Conservation (phyloP, 2,797 vertebrate genomes). For the Urosaurus nigricauda region DNA sequence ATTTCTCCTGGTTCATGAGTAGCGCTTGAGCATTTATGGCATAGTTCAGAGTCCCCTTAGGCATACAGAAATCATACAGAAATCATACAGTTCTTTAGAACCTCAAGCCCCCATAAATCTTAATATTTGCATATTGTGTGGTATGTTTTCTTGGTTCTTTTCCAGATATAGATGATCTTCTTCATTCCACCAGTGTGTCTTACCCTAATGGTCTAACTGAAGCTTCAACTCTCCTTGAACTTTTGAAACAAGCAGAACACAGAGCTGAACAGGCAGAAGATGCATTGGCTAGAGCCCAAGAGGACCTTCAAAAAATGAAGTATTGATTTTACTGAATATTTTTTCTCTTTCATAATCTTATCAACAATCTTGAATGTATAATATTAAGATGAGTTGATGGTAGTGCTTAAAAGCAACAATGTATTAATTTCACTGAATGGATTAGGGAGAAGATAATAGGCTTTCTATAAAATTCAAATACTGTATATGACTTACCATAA, state of each 20-base stretch:
- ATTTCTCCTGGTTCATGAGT: neutral
- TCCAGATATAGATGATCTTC: constrained; percentile 91
- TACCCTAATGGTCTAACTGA: constrained; percentile 59
- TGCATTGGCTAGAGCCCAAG: constrained; percentile 84
- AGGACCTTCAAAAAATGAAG: constrained; percentile 93
- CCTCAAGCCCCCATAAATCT: neutral
- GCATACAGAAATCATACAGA: neutral
- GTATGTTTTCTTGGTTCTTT: neutral
- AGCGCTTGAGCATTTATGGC: neutral
- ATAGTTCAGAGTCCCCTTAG: neutral
- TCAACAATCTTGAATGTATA: neutral
- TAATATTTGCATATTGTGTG: neutral
- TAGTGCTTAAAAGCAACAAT: neutral
- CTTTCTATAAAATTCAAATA: neutral
- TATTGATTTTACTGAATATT: constrained; percentile 66
- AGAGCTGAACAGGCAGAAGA: constrained; percentile 85
- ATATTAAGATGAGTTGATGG: neutral
- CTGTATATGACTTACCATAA: neutral
- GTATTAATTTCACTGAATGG: neutral
- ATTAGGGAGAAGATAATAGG: neutral
- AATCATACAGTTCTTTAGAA: constrained; percentile 3
- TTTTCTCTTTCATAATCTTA: neutral
- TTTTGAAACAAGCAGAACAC: constrained; percentile 81
- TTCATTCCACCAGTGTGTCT: constrained; percentile 56
- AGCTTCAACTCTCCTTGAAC: constrained; percentile 73